Evolutionary conservation across 2,888 invertebrate species (phyloP), one percentile per base, ranked within the genome.

Genomic region (Eudemis profundana): DNA sequence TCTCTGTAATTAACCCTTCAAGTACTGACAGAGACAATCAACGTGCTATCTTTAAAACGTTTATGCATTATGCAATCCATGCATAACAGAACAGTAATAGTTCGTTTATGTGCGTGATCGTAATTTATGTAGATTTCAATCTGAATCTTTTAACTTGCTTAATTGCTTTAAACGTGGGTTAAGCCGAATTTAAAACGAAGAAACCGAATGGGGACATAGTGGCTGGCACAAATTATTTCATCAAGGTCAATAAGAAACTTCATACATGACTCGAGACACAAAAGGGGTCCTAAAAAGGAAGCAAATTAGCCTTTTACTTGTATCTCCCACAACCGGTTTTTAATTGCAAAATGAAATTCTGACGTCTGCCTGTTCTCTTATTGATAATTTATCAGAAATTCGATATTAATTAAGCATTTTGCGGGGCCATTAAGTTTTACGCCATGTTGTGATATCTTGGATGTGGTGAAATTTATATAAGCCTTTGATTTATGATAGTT

Each of bases 1-100:
- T 33, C 29, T 60, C 53, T 54, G 53, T 60, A 64, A 64, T 64
- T 64, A 64, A 64, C 64, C 64, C 64, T 64, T 64, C 64, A 59
- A 51, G 57, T 44, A 50, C 64, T 59, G 64, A 64, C 64, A 59
- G 64, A 64, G 57, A 64, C 64, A 46, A 59, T 63, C 57, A 56
- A 44, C 56, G 42, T 44, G 62, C 27, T 62, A 51, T 42, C 36
- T 44, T 57, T 5, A 44, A 64, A 44, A 50, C 36, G 44, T 56
- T 42, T 53, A 44, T 44, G 47, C 49, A 47, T 63, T 57, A 64
- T 50, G 57, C 57, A 64, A 64, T 36, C 17, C 1, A 38, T 27
- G 50, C 54, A 46, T 44, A 53, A 53, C 44, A 49, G n/a, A 57
- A 61, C 4, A 23, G 21, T 23, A 42, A 61, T 40, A 42, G 53